Percentiles rank a stretch among this genome's conserved stretches.
phyloP scores from a whole-genome alignment of 2,113 vertebrate genomes.

The Plestiodon gilberti region DNA sequence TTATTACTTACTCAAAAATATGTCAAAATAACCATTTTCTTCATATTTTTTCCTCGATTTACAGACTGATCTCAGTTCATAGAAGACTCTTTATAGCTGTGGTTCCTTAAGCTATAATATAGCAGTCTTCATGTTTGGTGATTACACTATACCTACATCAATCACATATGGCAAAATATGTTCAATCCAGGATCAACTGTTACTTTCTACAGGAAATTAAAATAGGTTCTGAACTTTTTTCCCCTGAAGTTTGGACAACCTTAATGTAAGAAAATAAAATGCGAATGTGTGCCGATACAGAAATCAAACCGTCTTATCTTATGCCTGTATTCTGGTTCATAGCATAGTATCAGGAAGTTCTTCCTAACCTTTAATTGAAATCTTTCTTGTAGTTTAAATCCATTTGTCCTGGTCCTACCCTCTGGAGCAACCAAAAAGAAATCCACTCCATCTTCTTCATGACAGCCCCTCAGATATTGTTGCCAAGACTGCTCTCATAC shows the following conservation, averaged over 20 bases:
- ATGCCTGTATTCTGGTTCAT: not conserved
- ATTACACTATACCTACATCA: conserved; percentile 23
- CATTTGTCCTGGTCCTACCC: too few species aligned
- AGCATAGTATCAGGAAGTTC: too few species aligned
- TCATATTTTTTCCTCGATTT: conserved; percentile 27
- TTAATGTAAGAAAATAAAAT: not conserved
- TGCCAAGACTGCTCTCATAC: too few species aligned
- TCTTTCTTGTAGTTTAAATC: too few species aligned
- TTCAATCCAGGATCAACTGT: not conserved
- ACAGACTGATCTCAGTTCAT: conserved; percentile 13
- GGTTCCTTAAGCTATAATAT: conserved; percentile 12
- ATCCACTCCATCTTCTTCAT: too few species aligned
- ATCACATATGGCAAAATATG: conserved; percentile 18
- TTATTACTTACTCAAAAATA: conserved; percentile 33
- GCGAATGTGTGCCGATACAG: not conserved
- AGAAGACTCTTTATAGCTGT: conserved; percentile 18
- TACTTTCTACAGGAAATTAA: not conserved
- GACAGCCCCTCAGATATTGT: too few species aligned
- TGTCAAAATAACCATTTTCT: conserved; percentile 17
- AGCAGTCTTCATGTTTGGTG: conserved; percentile 1
- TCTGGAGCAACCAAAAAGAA: too few species aligned
- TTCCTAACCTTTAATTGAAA: too few species aligned
- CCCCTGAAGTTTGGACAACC: conserved; percentile 19
- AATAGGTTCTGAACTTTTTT: not conserved
- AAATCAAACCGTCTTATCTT: conserved; percentile 27